Evolutionary conservation across 2,113 vertebrate genomes (phyloP).

Genomic region (Bos taurus): DNA sequence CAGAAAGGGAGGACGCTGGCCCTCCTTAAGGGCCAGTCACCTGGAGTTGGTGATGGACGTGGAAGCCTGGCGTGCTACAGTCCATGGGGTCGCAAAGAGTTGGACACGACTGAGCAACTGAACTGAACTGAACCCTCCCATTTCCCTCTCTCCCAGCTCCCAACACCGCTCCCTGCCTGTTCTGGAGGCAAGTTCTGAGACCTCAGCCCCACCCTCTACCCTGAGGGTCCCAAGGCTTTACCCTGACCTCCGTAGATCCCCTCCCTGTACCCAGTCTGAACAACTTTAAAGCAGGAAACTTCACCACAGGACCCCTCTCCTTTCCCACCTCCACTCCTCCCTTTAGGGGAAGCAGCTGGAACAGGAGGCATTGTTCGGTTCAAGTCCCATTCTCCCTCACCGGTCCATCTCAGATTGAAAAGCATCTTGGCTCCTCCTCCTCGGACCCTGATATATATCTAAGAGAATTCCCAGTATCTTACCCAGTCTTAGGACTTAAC

Average conservation of each 20-base stretch:
- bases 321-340: background rate
- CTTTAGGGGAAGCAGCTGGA: background rate
- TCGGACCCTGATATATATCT: background rate
- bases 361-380: background rate
- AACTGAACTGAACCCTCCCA: background rate
- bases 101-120: too few relatives aligned
- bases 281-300: background rate
- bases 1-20: background rate
- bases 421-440: background rate
- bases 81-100: too few relatives aligned
- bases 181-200: background rate
- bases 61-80: background rate
- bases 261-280: accelerated
- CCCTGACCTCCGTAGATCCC: background rate
- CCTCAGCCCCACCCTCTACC: background rate
- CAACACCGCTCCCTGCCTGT: background rate
- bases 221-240: background rate
- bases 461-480: background rate
- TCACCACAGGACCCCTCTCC: background rate
- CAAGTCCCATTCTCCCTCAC: background rate
- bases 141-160: background rate
- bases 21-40: background rate
- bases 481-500: background rate
- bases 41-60: background rate
- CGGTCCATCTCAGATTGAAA: background rate